These are phyloP conservation scores for Myopa testacea DNA, from an alignment of 2,888 invertebrate genomes.

Conservation along the genomic window DNA sequence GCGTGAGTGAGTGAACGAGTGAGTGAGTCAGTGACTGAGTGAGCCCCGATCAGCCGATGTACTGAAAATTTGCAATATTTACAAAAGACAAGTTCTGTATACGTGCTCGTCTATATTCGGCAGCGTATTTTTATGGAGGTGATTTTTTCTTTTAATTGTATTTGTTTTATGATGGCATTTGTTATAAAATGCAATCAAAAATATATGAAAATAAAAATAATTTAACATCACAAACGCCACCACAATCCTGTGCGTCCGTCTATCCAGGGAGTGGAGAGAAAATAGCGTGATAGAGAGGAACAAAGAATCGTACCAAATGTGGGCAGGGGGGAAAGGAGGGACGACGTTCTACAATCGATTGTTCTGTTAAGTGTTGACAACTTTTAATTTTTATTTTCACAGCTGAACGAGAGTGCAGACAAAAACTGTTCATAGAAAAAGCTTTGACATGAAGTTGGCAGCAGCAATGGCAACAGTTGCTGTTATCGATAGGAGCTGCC, in stretches of 20 bases:
- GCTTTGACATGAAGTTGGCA: background rate
- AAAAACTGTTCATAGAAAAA: background rate
- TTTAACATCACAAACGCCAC: background rate
- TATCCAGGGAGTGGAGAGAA: too few relatives aligned
- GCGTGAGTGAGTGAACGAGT: background rate
- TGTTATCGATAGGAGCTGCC: background rate
- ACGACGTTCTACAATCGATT: too few relatives aligned
- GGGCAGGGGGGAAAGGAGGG: too few relatives aligned
- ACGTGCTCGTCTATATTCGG: background rate
- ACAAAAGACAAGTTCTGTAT: background rate
- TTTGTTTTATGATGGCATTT: conserved; percentile 11
- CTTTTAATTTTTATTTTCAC: background rate
- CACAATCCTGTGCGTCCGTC: too few relatives aligned
- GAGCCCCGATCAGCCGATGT: background rate
- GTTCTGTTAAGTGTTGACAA: too few relatives aligned
- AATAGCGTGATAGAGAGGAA: too few relatives aligned
- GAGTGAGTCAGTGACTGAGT: background rate
- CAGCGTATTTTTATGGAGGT: too few relatives aligned
- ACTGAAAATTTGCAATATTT: conserved; percentile 19
- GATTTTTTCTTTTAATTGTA: background rate
- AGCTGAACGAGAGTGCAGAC: too few relatives aligned
- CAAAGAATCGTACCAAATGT: too few relatives aligned
- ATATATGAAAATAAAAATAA: background rate
- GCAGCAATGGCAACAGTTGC: background rate
- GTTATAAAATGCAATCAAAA: background rate